Base-by-base conservation (phyloP, 1,140 invertebrate species). In the Sesamia nonagrioides region DNA sequence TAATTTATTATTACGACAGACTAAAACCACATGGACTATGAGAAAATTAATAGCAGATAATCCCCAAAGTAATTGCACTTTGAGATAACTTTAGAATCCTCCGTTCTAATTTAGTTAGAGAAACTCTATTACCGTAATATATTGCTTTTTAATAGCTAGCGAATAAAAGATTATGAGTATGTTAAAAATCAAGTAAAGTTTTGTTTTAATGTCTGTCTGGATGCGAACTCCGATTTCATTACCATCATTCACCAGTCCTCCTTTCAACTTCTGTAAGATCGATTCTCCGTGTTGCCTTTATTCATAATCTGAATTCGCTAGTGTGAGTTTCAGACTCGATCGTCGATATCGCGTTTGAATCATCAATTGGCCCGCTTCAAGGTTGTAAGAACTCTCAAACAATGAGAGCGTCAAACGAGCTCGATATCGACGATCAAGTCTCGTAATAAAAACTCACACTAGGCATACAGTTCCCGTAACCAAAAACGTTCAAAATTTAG, bases 1-100 rank as follows among this genome's bases (percentile, higher is more conserved):
- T 83, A 86, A 83, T 83, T 86, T 82, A 82, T 86, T 79, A 79
- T 60, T 35, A 45, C 58, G 54, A 71, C 66, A 56, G 45, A 83
- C 50, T 77, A 35, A 54, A 78, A 82, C 78, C 78, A 80, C 78
- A 77, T 82, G 78, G 60, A 72, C 68, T 68, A 37, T 76, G 56
- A 77, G 76, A 79, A 79, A 80, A 80, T 80, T 79, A 80, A 80
- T 63, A 78, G 45, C 58, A 77, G 79, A 81, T 83, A 81, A 83
- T 81, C 77, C 79, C 40, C 33, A 42, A 71, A 52, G 56, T 78
- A 78, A 78, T 75, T 78, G 45, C 52, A 6, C 42, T 61, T 72
- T 72, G 58, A 50, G 73, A 61, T 50, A 27, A 63, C 13, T 76
- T 71, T 71, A 71, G 48, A 71, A 50, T 63, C 60, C 66, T 52